A percentile compares a stretch with the other conserved stretches of the same genome.
Evolutionary conservation across 2,113 vertebrate species (phyloP).

Genomic region (Gymnorhina tibicen): DNA sequence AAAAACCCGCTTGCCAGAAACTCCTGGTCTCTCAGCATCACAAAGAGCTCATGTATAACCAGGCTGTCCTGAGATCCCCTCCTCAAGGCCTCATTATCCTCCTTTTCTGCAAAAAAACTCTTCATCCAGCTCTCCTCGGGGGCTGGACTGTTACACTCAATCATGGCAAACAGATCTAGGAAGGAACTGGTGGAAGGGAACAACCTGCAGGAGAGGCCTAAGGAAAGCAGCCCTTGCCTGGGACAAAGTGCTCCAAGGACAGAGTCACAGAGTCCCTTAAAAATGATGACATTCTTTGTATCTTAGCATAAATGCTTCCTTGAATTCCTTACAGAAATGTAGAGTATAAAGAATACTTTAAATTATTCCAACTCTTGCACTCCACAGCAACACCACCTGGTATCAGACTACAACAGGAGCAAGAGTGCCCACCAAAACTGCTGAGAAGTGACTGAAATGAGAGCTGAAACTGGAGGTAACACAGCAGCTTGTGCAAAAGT

Average conservation of each 20-base stretch:
- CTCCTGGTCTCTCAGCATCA: neutral
- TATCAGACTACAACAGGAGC: neutral
- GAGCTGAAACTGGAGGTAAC: neutral
- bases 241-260: neutral
- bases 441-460: neutral
- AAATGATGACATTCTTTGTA: neutral
- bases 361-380: neutral
- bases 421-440: neutral
- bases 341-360: neutral
- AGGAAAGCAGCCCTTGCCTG: neutral
- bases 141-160: neutral
- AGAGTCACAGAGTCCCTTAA: neutral
- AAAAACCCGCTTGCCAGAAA: neutral
- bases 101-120: neutral
- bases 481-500: rapidly evolving
- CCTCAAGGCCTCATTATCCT: neutral
- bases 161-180: neutral
- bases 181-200: neutral
- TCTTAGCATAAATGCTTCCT: neutral
- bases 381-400: too few species aligned
- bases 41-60: rapidly evolving
- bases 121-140: neutral
- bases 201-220: neutral
- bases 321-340: neutral
- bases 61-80: neutral